A percentile compares a stretch with the other conserved stretches of the same genome.
Conservation (phyloP, 2,113 vertebrate species). For the Balaeniceps rex region DNA sequence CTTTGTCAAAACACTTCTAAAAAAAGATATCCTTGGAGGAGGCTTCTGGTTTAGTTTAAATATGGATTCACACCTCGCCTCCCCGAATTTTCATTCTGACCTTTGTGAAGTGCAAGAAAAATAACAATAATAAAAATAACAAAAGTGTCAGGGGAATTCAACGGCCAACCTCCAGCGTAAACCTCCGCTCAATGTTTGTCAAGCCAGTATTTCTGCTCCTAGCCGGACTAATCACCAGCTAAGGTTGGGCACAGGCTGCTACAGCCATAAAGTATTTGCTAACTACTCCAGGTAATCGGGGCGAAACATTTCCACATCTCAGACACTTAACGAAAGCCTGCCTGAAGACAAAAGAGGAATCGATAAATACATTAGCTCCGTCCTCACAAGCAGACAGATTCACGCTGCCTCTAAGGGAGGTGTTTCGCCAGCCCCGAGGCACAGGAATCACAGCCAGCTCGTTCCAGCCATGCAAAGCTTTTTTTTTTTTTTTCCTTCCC, state of each 20-base stretch:
- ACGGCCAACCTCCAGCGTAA: background rate
- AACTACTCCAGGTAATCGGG: background rate
- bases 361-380: background rate
- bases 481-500: accelerated
- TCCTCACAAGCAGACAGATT: background rate
- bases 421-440: background rate
- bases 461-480: background rate
- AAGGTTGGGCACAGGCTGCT: background rate
- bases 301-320: background rate
- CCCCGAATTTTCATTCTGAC: background rate
- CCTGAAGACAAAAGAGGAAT: background rate
- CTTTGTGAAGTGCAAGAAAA: background rate
- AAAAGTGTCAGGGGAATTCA: background rate
- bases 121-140: too few species aligned
- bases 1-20: background rate
- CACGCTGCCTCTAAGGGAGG: background rate
- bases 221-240: background rate
- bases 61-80: background rate
- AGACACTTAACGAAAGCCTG: background rate
- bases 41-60: background rate
- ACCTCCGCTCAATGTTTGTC: accelerated
- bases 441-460: background rate
- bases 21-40: background rate
- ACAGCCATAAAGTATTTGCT: background rate
- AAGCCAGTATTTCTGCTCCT: background rate